Conservation (phyloP, 2,888 invertebrate genomes). For the Mythimna albipuncta region DNA sequence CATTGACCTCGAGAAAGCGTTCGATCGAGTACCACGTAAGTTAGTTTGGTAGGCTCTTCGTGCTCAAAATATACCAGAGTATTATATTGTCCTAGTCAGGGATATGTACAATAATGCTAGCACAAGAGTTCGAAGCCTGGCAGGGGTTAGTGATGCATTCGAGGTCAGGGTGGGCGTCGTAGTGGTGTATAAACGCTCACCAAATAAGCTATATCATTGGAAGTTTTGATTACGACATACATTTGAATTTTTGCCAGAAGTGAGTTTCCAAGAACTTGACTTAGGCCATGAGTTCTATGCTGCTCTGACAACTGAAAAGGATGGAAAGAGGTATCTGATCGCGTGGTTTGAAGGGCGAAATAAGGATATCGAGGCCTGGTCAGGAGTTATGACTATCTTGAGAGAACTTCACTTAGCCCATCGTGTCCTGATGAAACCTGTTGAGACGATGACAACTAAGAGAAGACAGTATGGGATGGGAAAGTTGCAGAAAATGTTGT, state of each 20-base stretch:
- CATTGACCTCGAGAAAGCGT: no score
- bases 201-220: slow-evolving; percentile 88
- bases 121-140: no score
- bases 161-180: no score
- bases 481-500: slow-evolving; percentile 64
- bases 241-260: slow-evolving; percentile 78
- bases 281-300: slow-evolving; percentile 88
- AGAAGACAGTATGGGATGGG: slow-evolving; percentile 67
- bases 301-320: slow-evolving; percentile 78
- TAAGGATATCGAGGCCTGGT: slow-evolving; percentile 85
- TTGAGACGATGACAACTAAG: slow-evolving; percentile 75
- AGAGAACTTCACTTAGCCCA: slow-evolving; percentile 79
- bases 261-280: slow-evolving; percentile 84
- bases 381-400: slow-evolving; percentile 83
- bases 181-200: slow-evolving; percentile 79
- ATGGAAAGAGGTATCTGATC: slow-evolving; percentile 80
- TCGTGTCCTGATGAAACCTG: slow-evolving; percentile 81
- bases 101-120: no score
- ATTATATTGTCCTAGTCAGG: no score
- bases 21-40: no score
- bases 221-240: slow-evolving; percentile 82
- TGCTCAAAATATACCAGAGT: no score
- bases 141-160: no score
- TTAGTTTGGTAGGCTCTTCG: no score
- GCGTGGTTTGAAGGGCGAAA: slow-evolving; percentile 89